Evolutionary conservation across 1,140 invertebrate species (phyloP).

Genomic region (Vollenhovia emeryi): DNA sequence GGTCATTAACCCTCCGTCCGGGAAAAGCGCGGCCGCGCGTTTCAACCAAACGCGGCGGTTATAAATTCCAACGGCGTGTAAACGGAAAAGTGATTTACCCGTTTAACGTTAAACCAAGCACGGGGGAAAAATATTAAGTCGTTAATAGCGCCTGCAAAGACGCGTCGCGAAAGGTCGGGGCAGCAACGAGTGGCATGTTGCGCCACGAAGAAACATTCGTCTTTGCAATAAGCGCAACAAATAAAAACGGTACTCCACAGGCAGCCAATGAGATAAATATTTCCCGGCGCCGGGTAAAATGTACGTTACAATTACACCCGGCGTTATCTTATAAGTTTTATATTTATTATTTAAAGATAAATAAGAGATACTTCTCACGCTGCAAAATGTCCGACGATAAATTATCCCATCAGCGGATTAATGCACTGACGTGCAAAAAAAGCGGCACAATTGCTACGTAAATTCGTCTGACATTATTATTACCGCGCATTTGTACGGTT

Average conservation of each 20-base stretch:
- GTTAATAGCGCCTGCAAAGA: slow-evolving; percentile 54
- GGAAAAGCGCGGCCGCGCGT: slow-evolving; percentile 38
- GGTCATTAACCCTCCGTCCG: slow-evolving; percentile 61
- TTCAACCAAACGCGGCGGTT: slow-evolving; percentile 26
- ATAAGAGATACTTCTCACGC: neutral
- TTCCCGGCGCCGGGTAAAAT: neutral
- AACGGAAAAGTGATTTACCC: slow-evolving; percentile 36
- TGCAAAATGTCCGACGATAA: neutral
- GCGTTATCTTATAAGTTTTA: neutral
- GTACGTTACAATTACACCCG: neutral
- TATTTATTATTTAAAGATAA: neutral
- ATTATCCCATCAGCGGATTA: neutral
- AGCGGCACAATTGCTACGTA: slow-evolving; percentile 11
- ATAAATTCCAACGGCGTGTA: slow-evolving; percentile 7
- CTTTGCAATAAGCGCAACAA: neutral
- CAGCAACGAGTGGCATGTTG: slow-evolving; percentile 48
- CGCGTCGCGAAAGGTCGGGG: slow-evolving; percentile 25
- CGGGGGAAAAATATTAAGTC: slow-evolving; percentile 8
- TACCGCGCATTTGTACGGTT: slow-evolving; percentile 51
- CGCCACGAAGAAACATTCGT: slow-evolving; percentile 15
- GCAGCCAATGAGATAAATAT: neutral
- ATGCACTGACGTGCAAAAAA: neutral
- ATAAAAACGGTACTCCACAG: neutral
- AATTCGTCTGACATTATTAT: slow-evolving; percentile 63
- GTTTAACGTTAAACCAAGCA: slow-evolving; percentile 15